Base-by-base conservation (phyloP, 2,888 invertebrate genomes). In the Cylloceria caligata region DNA sequence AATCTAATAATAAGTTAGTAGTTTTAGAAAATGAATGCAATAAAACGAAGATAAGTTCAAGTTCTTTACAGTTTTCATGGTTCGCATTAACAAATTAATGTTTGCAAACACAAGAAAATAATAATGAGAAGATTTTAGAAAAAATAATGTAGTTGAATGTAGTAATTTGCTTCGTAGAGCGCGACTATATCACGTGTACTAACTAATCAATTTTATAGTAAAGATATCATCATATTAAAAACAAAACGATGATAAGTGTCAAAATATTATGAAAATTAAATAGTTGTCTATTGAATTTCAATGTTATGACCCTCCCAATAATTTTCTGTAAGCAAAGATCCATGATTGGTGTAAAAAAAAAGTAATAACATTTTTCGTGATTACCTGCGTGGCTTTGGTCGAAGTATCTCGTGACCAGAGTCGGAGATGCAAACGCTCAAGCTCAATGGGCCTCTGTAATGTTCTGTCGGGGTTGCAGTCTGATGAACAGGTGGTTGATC, bases 331-430 rank as follows among this genome's bases (percentile, higher is more conserved):
- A 45, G 16, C 6, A 45, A 45, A 45, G 5, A 4, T 39, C 39
- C 16, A n/a, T 16, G 6, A 6, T 45, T 0, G 30, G 30, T 34
- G 34, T 13, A 16, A 57, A 57, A 30, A 57, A 30, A 5, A 30
- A 57, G 62, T 16, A 62, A 62, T 39, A 6, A 64, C 9, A 42
- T 24, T 47, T 42, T n/a, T 47, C 16, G 52, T 52, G 19, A 57
- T 93, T 93, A 97, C 97, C 97, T 96, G 92, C 97, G 95, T 9
- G 97, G 97, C 92, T 97, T 97, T 11, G 97, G 97, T 84, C 97
- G 94, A 85, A 97, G 95, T 90, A 97, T 97, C 93, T 97, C 97
- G 93, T 97, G 97, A 88, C 96, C 96, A 87, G 96, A 95, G 92
- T 96, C 95, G 68, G 95, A 95, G 88, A 95, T 95, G 90, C 95